Percentiles rank a stretch among this genome's conserved stretches.
Conservation (phyloP, 2,113 vertebrate species). For the Engraulis encrasicolus region DNA sequence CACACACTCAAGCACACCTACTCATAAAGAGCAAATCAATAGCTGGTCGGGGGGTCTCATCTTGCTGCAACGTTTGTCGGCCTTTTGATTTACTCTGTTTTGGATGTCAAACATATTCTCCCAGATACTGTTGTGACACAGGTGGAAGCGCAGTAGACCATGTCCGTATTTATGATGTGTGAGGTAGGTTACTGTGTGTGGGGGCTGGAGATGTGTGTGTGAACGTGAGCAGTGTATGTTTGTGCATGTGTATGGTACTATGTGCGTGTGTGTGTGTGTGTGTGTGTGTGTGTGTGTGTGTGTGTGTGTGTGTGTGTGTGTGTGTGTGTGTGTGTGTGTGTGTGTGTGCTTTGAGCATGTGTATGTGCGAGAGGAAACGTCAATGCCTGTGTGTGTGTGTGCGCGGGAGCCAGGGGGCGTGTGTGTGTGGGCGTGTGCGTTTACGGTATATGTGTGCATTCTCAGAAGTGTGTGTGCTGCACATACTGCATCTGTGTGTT, state of each 20-base stretch:
- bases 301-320: too few relatives aligned
- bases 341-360: too few relatives aligned
- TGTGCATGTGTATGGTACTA: background rate
- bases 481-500: conserved; percentile 29
- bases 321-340: too few relatives aligned
- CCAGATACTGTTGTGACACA: background rate
- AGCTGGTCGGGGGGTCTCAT: conserved; percentile 22
- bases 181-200: too few relatives aligned
- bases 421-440: background rate
- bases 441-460: background rate
- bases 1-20: conserved; percentile 8
- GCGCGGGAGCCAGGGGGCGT: too few relatives aligned
- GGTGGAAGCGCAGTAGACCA: background rate
- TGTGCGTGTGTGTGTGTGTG: background rate
- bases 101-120: conserved; percentile 34
- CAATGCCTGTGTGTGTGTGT: background rate
- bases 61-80: conserved; percentile 35
- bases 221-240: background rate
- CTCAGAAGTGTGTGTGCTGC: background rate
- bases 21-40: conserved; percentile 28
- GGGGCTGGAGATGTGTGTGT: background rate
- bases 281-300: background rate
- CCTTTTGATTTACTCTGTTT: conserved; percentile 40
- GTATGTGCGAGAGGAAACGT: too few relatives aligned
- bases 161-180: conserved; percentile 4